Evolutionary conservation across 2,113 vertebrate species (phyloP).

Genomic region (Axis porcinus): DNA sequence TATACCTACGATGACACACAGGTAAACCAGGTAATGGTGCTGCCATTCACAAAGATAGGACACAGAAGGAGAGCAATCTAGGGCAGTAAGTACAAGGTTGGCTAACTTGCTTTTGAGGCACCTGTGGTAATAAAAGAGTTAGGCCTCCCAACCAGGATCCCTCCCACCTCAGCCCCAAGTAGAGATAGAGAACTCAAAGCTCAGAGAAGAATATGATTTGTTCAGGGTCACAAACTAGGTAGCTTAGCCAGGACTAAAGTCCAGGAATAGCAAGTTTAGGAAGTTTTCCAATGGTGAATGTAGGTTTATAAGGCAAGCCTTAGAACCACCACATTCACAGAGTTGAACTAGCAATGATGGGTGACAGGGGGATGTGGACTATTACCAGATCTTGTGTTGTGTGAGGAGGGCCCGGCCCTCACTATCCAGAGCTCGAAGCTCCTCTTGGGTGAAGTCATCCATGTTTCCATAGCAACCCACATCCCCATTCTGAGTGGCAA

Average conservation of each 20-base stretch:
- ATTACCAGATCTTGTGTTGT: conserved; percentile 85
- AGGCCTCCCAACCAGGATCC: neutral
- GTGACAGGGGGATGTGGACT: neutral
- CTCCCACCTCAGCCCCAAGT: neutral
- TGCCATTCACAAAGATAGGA: neutral
- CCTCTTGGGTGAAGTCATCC: conserved; percentile 83
- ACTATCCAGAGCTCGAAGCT: conserved; percentile 87
- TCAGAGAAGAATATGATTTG: neutral
- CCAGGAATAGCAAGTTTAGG: neutral
- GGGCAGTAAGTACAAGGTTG: neutral
- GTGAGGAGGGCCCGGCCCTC: conserved; percentile 90
- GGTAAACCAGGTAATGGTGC: neutral
- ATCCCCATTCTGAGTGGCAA: conserved; percentile 79
- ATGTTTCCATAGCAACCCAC: conserved; percentile 87
- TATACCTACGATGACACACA: neutral
- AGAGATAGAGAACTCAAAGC: neutral
- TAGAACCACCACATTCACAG: neutral
- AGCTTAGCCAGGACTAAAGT: neutral
- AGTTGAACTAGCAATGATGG: neutral
- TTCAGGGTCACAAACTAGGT: neutral
- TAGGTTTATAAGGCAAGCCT: neutral
- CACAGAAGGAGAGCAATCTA: conserved; percentile 8
- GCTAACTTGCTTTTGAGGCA: conserved; percentile 6
- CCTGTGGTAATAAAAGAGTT: neutral
- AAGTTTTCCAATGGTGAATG: neutral